phyloP scores from a whole-genome alignment of 2,797 vertebrate genomes.

The Sciurus carolinensis region DNA sequence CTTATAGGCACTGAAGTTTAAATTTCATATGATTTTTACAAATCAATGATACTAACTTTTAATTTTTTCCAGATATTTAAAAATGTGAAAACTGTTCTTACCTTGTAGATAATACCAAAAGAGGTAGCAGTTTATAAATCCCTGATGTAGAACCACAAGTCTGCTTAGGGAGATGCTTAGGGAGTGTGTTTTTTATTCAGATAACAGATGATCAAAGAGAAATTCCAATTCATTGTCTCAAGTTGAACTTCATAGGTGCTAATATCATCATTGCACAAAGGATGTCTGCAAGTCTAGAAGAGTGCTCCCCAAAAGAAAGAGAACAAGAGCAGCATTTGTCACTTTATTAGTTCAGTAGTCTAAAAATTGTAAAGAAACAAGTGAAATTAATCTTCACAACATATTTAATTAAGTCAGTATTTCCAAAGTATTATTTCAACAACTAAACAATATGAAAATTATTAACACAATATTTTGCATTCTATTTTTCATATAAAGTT shows the following conservation, averaged over 20 bases:
- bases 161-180: background rate
- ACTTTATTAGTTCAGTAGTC: background rate
- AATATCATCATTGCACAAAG: background rate
- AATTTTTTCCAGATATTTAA: slow-evolving; percentile 14
- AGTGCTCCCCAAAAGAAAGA: background rate
- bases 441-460: background rate
- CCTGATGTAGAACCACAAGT: background rate
- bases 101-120: background rate
- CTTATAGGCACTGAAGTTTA: background rate
- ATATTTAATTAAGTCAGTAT: slow-evolving; percentile 6
- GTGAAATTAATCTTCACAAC: background rate
- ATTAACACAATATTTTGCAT: background rate
- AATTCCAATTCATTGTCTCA: background rate
- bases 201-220: slow-evolving; percentile 3
- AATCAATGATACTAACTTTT: background rate
- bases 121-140: background rate
- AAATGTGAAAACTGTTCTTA: background rate
- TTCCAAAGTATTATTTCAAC: slow-evolving; percentile 24
- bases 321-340: background rate
- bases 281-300: background rate
- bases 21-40: slow-evolving; percentile 30
- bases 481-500: background rate
- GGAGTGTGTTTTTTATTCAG: background rate
- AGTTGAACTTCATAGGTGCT: background rate
- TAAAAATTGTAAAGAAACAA: background rate